A percentile compares a stretch with the other conserved stretches of the same genome.
Evolutionary conservation across 2,113 vertebrate genomes (phyloP).

Genomic region (Gracilinanus agilis): DNA sequence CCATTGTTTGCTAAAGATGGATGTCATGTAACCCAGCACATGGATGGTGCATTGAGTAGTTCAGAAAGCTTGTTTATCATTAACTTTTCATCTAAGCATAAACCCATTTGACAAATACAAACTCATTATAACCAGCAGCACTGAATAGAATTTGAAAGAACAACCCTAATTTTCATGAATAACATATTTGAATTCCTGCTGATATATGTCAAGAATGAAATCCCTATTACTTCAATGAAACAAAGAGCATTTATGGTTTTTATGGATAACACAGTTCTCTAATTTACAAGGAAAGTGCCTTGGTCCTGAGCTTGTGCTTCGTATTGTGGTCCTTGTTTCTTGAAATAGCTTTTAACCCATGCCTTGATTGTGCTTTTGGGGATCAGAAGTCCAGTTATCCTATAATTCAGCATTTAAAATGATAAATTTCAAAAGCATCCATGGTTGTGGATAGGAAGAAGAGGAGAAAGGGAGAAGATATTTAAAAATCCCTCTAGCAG

Average conservation of each 20-base stretch:
- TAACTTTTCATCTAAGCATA: slow-evolving; percentile 79
- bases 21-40: slow-evolving; percentile 55
- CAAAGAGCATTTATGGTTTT: slow-evolving; percentile 62
- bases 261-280: slow-evolving; percentile 48
- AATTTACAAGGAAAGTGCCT: slow-evolving; percentile 58
- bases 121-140: slow-evolving; percentile 72
- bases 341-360: slow-evolving; percentile 5
- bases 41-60: slow-evolving; percentile 40
- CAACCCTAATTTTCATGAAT: slow-evolving; percentile 68
- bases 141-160: slow-evolving; percentile 70
- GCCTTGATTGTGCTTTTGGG: slow-evolving; percentile 34
- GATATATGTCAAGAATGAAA: slow-evolving; percentile 67
- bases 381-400: neutral
- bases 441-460: neutral
- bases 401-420: slow-evolving; percentile 48
- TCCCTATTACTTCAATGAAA: slow-evolving; percentile 62
- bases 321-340: slow-evolving; percentile 6
- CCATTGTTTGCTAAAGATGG: slow-evolving; percentile 54
- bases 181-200: slow-evolving; percentile 67
- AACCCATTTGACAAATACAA: slow-evolving; percentile 78
- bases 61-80: slow-evolving; percentile 73
- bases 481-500: slow-evolving; percentile 9
- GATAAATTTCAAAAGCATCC: slow-evolving; percentile 34
- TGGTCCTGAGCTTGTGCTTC: neutral
- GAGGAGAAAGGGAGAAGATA: neutral